Evolutionary conservation across 2,113 vertebrate genomes (phyloP), one percentile per base, ranked within the genome.

Genomic region (Nycticorax nycticorax): DNA sequence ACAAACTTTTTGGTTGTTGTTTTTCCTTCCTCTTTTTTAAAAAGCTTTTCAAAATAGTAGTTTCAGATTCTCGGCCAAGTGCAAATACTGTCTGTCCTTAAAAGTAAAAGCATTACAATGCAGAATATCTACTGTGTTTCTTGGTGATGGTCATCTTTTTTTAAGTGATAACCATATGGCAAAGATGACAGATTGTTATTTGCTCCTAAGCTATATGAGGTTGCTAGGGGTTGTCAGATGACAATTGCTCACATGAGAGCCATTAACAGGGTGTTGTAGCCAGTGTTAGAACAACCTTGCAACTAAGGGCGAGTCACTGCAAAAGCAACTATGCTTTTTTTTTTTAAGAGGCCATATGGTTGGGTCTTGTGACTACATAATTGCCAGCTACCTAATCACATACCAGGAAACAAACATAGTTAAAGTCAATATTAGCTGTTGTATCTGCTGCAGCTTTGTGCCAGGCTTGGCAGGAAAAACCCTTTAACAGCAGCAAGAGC

Each of bases 221-320:
- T 98, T 98, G 97, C 97, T 96, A 96, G 92, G 96, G 94, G 52
- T 93, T 95, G 97, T 98, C 98, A 98, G 98, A 98, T 99, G 98
- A 98, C 91, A 78, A 97, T 97, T 89, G 96, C 97, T 98, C 98
- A 98, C 98, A 98, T 98, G 98, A 98, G 96, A 95, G 81, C 97
- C 96, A 97, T 98, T 98, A 98, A 94, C 90, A 97, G 98, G 94
- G 98, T 97, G 98, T 97, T 94, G 98, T 97, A 97, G 97, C 97
- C 98, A 97, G 96, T 89, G 97, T 98, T 98, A 97, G 95, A 96
- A 91, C 98, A 98, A 97, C 97, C 98, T 98, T 98, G 98, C 97
- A 94, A 96, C 94, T 89, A 94, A 98, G 96, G 97, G 97, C 95
- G 86, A 98, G 97, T 97, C 95, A 93, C 75, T 91, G 91, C 93